phyloP scores from a whole-genome alignment of 2,113 vertebrate genomes.

The Acrocephalus kingi region DNA sequence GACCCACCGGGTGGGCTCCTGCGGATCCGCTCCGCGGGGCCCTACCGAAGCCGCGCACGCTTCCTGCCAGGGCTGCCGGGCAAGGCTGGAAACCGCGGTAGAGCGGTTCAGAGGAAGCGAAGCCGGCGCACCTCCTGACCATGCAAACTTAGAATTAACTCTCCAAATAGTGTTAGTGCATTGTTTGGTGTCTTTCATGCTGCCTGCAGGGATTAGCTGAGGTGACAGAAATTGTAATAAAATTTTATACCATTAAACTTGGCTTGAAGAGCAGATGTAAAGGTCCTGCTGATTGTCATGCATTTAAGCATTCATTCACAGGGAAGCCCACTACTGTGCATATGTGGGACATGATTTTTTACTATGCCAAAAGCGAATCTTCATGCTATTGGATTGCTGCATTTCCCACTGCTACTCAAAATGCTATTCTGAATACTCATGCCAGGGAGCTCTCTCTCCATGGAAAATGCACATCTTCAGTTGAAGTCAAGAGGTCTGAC shows the following conservation, averaged over 20 bases:
- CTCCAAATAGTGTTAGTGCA: neutral
- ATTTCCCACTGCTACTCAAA: conserved; percentile 70
- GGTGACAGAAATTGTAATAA: conserved; percentile 47
- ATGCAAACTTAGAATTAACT: neutral
- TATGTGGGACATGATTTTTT: conserved; percentile 24
- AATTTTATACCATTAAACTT: conserved; percentile 38
- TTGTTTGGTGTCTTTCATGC: conserved; percentile 5
- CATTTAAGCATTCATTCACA: conserved; percentile 60
- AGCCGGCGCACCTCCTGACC: too few relatives aligned
- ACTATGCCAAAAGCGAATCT: conserved; percentile 41
- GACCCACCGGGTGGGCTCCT: too few relatives aligned
- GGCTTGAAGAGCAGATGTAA: conserved; percentile 31
- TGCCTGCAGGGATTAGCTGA: conserved; percentile 28
- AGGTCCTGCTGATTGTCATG: conserved; percentile 17
- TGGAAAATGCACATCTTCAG: conserved; percentile 47
- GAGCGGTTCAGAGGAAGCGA: too few relatives aligned
- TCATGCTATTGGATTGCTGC: conserved; percentile 67
- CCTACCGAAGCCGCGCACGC: too few relatives aligned
- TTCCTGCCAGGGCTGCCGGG: too few relatives aligned
- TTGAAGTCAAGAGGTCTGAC: conserved; percentile 63
- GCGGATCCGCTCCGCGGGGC: too few relatives aligned
- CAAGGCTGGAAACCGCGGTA: too few relatives aligned
- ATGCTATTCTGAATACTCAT: conserved; percentile 57
- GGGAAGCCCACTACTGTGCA: conserved; percentile 41
- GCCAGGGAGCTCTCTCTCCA: conserved; percentile 4